Percentiles rank a stretch among this genome's conserved stretches.
Conservation (phyloP, 2,113 vertebrate genomes). For the Acinonyx jubatus region DNA sequence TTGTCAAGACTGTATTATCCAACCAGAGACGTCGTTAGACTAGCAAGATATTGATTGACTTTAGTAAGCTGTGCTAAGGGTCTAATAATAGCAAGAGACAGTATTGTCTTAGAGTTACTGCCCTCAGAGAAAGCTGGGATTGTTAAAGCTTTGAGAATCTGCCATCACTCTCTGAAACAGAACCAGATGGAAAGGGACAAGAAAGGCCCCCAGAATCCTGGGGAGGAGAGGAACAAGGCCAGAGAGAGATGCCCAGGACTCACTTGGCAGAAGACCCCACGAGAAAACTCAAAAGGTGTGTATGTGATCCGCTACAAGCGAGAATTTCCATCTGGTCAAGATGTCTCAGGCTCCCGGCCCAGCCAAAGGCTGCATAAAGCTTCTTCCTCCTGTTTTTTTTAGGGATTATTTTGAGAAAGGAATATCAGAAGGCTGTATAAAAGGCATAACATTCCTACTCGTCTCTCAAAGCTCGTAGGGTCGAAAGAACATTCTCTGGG, state of each 20-base stretch:
- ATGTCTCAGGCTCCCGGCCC: neutral
- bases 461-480: neutral
- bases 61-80: neutral
- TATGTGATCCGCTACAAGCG: rapidly evolving
- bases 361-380: rapidly evolving
- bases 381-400: neutral
- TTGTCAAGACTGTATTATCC: neutral
- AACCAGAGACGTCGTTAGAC: neutral
- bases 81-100: rapidly evolving
- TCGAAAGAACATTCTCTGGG: neutral
- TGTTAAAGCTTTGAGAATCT: neutral
- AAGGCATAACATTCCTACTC: neutral
- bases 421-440: neutral
- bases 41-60: rapidly evolving
- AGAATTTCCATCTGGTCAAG: neutral
- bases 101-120: neutral
- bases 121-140: neutral
- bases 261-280: neutral
- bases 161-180: neutral
- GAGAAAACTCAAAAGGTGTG: neutral
- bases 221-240: neutral
- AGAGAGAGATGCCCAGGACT: rapidly evolving
- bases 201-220: neutral
- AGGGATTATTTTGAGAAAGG: neutral
- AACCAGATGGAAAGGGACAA: neutral